phyloP scores from a whole-genome alignment of 2,888 invertebrate species.

The Griposia aprilina region DNA sequence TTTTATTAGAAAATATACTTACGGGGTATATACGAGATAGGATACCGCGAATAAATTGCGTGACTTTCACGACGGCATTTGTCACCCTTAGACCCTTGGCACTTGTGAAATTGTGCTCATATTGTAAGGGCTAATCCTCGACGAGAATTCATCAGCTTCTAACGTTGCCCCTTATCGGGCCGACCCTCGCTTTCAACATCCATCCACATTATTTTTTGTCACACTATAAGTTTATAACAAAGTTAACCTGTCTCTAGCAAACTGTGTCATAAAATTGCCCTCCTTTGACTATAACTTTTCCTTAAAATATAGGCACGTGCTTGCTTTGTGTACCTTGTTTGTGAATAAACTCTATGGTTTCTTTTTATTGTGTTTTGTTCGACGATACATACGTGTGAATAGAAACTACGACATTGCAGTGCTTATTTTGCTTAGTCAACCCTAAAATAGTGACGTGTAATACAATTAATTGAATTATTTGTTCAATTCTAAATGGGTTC shows the following conservation, averaged over 20 bases:
- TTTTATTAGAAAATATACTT: slow-evolving; percentile 87
- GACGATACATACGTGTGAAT: slow-evolving; percentile 11
- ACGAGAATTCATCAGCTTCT: slow-evolving; percentile 86
- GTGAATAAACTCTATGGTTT: slow-evolving; percentile 44
- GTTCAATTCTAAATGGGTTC: not conserved
- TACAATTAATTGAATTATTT: slow-evolving; percentile 7
- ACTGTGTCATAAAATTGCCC: slow-evolving; percentile 60
- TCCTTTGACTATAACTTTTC: slow-evolving; percentile 62
- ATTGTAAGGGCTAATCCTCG: slow-evolving; percentile 89
- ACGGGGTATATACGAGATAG: slow-evolving; percentile 70
- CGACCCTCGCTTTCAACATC: slow-evolving; percentile 78
- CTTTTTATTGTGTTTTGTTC: slow-evolving; percentile 30
- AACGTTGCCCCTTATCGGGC: slow-evolving; percentile 81
- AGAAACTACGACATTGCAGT: not conserved
- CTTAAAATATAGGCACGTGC: slow-evolving; percentile 48
- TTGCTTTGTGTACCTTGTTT: slow-evolving; percentile 49
- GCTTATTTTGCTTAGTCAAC: not conserved
- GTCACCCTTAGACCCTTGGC: slow-evolving; percentile 84
- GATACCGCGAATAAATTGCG: slow-evolving; percentile 81
- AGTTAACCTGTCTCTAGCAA: slow-evolving; percentile 61
- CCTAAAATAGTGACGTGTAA: not conserved
- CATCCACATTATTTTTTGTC: slow-evolving; percentile 81
- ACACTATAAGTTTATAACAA: slow-evolving; percentile 70
- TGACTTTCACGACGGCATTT: slow-evolving; percentile 82
- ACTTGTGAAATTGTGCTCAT: slow-evolving; percentile 88